These are phyloP conservation scores for Yasuhikotakia modesta DNA, from an alignment of 2,797 vertebrate genomes.

Conservation along the genomic window DNA sequence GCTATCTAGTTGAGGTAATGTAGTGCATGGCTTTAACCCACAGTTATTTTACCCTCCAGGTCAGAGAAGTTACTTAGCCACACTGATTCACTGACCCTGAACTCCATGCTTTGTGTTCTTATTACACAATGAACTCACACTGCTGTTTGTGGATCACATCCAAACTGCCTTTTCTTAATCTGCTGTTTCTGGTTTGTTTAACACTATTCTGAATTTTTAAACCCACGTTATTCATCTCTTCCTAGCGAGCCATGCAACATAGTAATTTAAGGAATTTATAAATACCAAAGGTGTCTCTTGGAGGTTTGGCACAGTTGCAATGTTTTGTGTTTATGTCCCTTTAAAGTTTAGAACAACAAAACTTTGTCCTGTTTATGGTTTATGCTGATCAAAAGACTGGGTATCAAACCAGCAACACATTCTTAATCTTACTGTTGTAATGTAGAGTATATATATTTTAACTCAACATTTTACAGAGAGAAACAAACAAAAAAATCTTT, in stretches of 20 bases:
- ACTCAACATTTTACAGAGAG: no score
- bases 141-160: neutral
- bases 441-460: neutral
- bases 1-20: constrained; percentile 66
- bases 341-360: constrained; percentile 58
- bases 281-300: constrained; percentile 67
- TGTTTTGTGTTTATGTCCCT: constrained; percentile 41
- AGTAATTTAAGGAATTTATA: constrained; percentile 77
- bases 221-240: constrained; percentile 76
- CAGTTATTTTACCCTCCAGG: constrained; percentile 38
- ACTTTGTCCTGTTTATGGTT: constrained; percentile 18
- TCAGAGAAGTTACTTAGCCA: constrained; percentile 43
- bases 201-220: constrained; percentile 74
- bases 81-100: constrained; percentile 28
- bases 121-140: constrained; percentile 6
- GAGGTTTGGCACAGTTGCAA: constrained; percentile 32
- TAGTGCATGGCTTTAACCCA: constrained; percentile 67
- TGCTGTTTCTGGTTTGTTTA: constrained; percentile 62
- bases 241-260: constrained; percentile 63
- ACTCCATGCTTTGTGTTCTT: constrained; percentile 10
- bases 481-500: no score
- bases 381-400: constrained; percentile 34
- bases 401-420: constrained; percentile 11
- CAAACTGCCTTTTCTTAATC: constrained; percentile 58
- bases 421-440: constrained; percentile 2